phyloP scores from a whole-genome alignment of 1,140 invertebrate species.

The Ceratina calcarata region DNA sequence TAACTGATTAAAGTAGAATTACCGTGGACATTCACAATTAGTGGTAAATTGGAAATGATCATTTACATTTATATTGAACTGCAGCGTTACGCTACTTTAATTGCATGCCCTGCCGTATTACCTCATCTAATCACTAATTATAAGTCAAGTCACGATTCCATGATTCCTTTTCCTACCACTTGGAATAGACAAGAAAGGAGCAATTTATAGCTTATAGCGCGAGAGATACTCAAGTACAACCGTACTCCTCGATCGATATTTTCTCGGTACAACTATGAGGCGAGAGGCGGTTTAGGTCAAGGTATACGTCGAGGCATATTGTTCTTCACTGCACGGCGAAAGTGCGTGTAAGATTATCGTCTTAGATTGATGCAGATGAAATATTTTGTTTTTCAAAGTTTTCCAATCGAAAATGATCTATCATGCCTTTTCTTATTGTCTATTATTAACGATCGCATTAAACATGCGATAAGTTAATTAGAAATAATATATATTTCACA shows the following conservation, averaged over 20 bases:
- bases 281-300: slow-evolving; percentile 52
- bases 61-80: slow-evolving; percentile 41
- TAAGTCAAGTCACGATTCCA: neutral
- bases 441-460: no score
- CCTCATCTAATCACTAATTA: neutral
- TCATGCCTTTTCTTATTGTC: no score
- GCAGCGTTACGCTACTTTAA: neutral
- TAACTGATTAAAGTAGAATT: slow-evolving; percentile 18
- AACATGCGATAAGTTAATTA: no score
- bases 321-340: slow-evolving; percentile 50
- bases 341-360: slow-evolving; percentile 47
- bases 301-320: slow-evolving; percentile 36
- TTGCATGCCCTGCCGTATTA: neutral
- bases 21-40: neutral
- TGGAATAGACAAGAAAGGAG: neutral
- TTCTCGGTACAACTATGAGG: slow-evolving; percentile 5
- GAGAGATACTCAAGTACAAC: neutral
- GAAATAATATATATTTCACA: no score
- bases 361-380: neutral
- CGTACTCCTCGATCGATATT: slow-evolving; percentile 35
- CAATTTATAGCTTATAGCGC: neutral
- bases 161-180: neutral
- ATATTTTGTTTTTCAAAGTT: no score
- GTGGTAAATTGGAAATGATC: neutral
- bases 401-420: no score